phyloP scores from a whole-genome alignment of 1,140 invertebrate genomes.

The Lucilia sericata region DNA sequence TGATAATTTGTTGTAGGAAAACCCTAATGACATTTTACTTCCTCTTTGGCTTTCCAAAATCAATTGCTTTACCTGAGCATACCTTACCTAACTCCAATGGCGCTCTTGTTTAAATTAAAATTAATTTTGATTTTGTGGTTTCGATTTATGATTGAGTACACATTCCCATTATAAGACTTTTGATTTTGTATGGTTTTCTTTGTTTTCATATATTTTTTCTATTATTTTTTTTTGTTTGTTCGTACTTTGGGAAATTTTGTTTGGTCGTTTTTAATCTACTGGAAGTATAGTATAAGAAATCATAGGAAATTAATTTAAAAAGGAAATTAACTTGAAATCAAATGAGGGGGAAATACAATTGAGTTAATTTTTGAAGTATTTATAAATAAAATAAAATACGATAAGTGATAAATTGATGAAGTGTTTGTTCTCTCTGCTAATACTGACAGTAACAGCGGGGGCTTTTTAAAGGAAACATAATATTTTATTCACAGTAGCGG shows the following conservation, averaged over 20 bases:
- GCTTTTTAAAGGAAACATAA: neutral
- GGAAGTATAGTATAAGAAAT: neutral
- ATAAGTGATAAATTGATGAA: neutral
- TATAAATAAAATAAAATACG: neutral
- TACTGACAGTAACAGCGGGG: neutral
- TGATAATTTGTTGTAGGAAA: no score
- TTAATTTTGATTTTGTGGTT: neutral
- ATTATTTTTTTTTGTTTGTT: no score
- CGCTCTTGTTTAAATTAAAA: no score
- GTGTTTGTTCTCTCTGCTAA: neutral
- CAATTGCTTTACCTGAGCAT: no score
- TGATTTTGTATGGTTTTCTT: neutral
- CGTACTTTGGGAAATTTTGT: neutral
- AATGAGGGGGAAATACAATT: neutral
- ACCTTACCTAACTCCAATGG: no score
- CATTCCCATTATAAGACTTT: no score
- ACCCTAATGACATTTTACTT: no score
- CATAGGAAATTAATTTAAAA: conserved; percentile 15
- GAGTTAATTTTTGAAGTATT: neutral
- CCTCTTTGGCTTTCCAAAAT: no score
- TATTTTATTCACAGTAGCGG: neutral
- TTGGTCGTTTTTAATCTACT: conserved; percentile 3
- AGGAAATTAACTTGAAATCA: conserved; percentile 13
- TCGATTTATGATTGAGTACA: neutral
- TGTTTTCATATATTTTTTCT: neutral